Evolutionary conservation across 1,140 invertebrate genomes (phyloP).

Genomic region (Hylaeus anthracinus): DNA sequence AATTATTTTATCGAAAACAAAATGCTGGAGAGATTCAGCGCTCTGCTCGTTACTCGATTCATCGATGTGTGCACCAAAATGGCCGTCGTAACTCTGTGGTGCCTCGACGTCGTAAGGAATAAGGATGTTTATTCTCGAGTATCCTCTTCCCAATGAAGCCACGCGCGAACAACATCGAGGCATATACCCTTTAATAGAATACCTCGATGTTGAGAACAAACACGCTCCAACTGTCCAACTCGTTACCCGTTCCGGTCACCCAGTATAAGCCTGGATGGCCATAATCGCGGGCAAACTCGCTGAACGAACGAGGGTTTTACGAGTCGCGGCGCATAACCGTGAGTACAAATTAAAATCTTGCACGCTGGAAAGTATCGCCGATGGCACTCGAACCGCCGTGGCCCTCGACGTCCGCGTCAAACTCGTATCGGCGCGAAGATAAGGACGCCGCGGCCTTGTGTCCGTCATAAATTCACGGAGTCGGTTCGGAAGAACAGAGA

Average conservation of each 20-base stretch:
- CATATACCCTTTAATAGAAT: too few species aligned
- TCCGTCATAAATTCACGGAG: conserved; percentile 41
- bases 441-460: conserved; percentile 39
- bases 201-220: too few species aligned
- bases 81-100: too few species aligned
- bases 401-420: not conserved
- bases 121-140: too few species aligned
- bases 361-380: conserved; percentile 35
- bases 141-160: too few species aligned
- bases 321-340: conserved; percentile 35
- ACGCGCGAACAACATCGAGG: too few species aligned
- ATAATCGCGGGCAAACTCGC: conserved; percentile 37
- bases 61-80: too few species aligned
- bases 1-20: not conserved
- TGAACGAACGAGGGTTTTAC: conserved; percentile 38
- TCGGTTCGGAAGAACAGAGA: conserved; percentile 8
- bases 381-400: conserved; percentile 18
- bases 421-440: conserved; percentile 49
- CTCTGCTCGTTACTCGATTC: too few species aligned
- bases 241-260: not conserved
- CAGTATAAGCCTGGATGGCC: conserved; percentile 11
- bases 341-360: conserved; percentile 53
- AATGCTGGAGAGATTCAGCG: too few species aligned
- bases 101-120: too few species aligned
- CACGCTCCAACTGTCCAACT: too few species aligned